Evolutionary conservation across 23 tunicate genomes (phyloP).

Genomic region (Botrylloides violaceus): DNA sequence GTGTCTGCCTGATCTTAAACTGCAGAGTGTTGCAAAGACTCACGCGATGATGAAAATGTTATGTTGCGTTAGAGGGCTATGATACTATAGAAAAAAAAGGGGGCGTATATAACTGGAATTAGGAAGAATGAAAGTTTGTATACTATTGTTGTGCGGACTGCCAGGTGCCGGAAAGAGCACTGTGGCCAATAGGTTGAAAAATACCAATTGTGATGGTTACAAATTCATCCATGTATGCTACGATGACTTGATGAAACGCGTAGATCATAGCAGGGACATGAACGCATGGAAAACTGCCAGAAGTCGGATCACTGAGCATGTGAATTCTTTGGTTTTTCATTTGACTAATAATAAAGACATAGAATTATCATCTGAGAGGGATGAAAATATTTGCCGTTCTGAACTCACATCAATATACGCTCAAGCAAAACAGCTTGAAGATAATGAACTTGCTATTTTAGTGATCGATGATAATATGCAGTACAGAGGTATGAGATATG

Average conservation of each 20-base stretch:
- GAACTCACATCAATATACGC: neutral
- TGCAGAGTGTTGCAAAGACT: too few relatives aligned
- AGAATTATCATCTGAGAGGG: neutral
- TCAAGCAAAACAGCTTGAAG: neutral
- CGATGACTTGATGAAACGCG: conserved; percentile 37
- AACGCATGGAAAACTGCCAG: neutral
- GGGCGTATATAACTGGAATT: too few relatives aligned
- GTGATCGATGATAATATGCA: conserved; percentile 75
- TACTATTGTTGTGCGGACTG: conserved; percentile 53
- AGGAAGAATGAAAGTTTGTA: neutral
- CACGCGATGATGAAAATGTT: too few relatives aligned
- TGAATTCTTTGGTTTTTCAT: neutral
- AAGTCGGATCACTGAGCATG: neutral
- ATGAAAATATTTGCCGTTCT: neutral
- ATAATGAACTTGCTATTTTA: conserved; percentile 8
- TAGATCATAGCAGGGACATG: neutral
- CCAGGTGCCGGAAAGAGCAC: conserved; percentile 74
- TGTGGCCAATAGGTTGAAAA: neutral
- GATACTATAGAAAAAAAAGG: too few relatives aligned
- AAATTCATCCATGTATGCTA: conserved; percentile 47
- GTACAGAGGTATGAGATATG: conserved; percentile 54
- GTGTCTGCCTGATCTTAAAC: too few relatives aligned
- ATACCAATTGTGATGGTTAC: neutral
- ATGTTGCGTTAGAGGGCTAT: too few relatives aligned
- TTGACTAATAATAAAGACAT: neutral